Conservation (phyloP, 2,888 invertebrate genomes). For the Lumbricus terrestris region DNA sequence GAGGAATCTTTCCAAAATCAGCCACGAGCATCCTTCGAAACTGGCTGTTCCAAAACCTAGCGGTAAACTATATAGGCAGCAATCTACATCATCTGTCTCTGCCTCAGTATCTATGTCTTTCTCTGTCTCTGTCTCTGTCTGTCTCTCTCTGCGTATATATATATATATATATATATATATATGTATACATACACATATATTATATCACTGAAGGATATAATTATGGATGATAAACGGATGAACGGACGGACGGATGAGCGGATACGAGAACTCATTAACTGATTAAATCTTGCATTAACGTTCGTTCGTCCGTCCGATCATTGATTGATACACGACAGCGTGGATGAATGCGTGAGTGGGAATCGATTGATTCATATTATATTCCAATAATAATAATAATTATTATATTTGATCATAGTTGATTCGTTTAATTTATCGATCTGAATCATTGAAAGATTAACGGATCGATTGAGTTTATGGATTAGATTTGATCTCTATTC, state of each 20-base stretch:
- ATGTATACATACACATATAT: too few relatives aligned
- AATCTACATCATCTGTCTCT: background rate
- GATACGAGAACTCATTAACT: background rate
- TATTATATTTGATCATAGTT: too few relatives aligned
- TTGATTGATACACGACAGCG: background rate
- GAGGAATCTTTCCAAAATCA: constrained; percentile 19
- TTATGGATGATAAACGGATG: too few relatives aligned
- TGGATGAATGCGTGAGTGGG: background rate
- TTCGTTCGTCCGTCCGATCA: background rate
- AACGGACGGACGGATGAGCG: background rate
- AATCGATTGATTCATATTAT: too few relatives aligned
- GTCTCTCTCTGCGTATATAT: too few relatives aligned
- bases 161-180: too few relatives aligned
- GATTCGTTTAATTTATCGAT: too few relatives aligned
- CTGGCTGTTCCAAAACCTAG: constrained; percentile 18
- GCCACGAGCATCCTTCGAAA: constrained; percentile 13
- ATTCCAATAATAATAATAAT: background rate
- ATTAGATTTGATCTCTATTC: too few relatives aligned
- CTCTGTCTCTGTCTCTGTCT: too few relatives aligned
- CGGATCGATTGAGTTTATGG: too few relatives aligned
- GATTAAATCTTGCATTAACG: background rate
- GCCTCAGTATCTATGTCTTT: too few relatives aligned
- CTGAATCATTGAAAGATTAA: too few relatives aligned
- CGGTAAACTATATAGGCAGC: constrained; percentile 6
- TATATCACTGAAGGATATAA: background rate